These are phyloP conservation scores for Cheracebus regulus DNA, from an alignment of 2,797 vertebrate genomes.

Conservation along the genomic window DNA sequence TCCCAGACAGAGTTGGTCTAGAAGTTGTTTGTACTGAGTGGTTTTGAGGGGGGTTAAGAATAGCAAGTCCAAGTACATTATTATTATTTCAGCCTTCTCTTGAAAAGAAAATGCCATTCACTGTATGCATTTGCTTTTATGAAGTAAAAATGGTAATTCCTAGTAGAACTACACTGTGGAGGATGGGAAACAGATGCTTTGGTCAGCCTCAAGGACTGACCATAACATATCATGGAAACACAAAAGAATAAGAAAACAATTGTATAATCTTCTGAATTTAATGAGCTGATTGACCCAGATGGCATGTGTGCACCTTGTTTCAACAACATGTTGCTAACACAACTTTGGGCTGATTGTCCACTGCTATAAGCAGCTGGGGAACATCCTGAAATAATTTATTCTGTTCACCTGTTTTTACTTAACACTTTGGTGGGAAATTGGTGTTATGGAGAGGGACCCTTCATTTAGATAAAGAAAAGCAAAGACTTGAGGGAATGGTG, in stretches of 20 bases:
- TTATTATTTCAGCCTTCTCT: slow-evolving; percentile 75
- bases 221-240: neutral
- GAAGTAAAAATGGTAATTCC: slow-evolving; percentile 70
- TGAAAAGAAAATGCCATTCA: slow-evolving; percentile 49
- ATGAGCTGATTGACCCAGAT: neutral
- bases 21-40: slow-evolving; percentile 77
- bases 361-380: neutral
- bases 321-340: neutral
- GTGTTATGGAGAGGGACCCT: neutral
- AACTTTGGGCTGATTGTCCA: neutral
- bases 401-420: neutral
- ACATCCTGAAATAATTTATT: neutral
- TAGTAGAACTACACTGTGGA: neutral
- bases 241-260: neutral
- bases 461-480: neutral
- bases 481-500: neutral
- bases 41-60: slow-evolving; percentile 76
- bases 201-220: neutral
- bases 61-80: slow-evolving; percentile 72
- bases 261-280: neutral
- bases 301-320: neutral
- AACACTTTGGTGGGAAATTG: neutral
- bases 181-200: slow-evolving; percentile 57
- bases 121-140: slow-evolving; percentile 52
- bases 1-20: slow-evolving; percentile 75